Conservation (phyloP, 2,888 invertebrate species). For the Xestoiulus laeticollis region DNA sequence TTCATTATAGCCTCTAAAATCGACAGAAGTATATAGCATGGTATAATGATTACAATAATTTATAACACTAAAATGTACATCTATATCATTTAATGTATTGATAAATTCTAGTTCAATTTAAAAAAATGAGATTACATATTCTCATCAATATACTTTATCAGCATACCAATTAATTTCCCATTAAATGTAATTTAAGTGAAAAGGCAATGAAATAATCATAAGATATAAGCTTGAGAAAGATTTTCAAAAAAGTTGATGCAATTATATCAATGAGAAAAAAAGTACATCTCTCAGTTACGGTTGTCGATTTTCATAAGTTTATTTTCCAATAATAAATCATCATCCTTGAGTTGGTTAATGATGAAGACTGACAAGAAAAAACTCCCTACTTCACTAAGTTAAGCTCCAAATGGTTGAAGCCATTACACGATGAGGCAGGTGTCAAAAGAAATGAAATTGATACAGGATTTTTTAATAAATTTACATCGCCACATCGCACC, state of each 20-base stretch:
- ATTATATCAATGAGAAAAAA: background rate
- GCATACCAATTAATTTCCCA: background rate
- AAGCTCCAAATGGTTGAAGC: background rate
- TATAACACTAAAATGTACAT: too few species aligned
- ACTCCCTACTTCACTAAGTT: background rate
- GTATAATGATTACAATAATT: too few species aligned
- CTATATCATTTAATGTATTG: too few species aligned
- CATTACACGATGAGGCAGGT: slow-evolving; percentile 42
- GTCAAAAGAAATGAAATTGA: slow-evolving; percentile 31
- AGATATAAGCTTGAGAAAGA: background rate
- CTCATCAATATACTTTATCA: too few species aligned
- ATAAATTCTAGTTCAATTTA: too few species aligned
- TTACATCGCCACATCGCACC: slow-evolving; percentile 36
- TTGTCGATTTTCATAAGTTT: slow-evolving; percentile 45
- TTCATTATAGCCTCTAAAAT: too few species aligned
- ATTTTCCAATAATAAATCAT: slow-evolving; percentile 35
- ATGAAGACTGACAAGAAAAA: slow-evolving; percentile 41
- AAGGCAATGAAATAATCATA: background rate
- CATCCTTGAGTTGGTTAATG: slow-evolving; percentile 24
- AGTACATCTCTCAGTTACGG: slow-evolving; percentile 35
- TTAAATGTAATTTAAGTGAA: background rate
- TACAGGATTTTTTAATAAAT: slow-evolving; percentile 6
- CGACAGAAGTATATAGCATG: too few species aligned
- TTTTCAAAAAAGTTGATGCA: background rate
- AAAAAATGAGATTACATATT: too few species aligned